Conservation (phyloP, 92 coral and sea anemone species). For the Bergia puertoricense region DNA sequence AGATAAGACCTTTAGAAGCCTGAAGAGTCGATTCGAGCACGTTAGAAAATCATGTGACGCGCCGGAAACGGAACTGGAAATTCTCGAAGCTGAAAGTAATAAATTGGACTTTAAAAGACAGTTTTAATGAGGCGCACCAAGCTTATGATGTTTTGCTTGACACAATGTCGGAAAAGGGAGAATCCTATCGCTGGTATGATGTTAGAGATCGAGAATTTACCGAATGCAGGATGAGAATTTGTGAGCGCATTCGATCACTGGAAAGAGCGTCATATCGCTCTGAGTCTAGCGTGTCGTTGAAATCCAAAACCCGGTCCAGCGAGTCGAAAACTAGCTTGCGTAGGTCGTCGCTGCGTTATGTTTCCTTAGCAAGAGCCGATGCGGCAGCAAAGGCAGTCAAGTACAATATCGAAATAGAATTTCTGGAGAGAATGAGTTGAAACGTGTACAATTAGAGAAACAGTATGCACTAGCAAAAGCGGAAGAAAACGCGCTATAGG, state of each 20-base stretch:
- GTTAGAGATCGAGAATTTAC: conserved; percentile 46
- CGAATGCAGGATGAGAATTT: conserved; percentile 40
- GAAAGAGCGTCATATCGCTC: conserved; percentile 35
- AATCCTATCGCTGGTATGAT: conserved; percentile 56
- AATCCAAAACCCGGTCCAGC: conserved; percentile 5
- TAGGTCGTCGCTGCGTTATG: not conserved
- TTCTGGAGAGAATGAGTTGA: conserved; percentile 49
- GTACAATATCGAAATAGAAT: conserved; percentile 54
- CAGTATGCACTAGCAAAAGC: conserved; percentile 55
- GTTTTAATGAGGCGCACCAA: not conserved
- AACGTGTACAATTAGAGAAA: conserved; percentile 48
- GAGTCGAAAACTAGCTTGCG: not conserved
- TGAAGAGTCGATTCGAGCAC: not conserved
- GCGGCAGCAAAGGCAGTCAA: conserved; percentile 55
- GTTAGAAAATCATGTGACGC: not conserved
- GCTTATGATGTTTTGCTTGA: conserved; percentile 33
- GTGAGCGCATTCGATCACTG: conserved; percentile 35
- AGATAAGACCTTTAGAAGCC: not conserved
- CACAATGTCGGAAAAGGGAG: conserved; percentile 18
- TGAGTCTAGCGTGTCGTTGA: conserved; percentile 3
- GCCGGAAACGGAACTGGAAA: too few species aligned
- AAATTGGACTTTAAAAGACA: too few species aligned
- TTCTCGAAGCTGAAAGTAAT: too few species aligned
- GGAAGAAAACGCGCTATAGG: conserved; percentile 46
- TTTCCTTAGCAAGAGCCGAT: conserved; percentile 11